Base-by-base conservation (phyloP, 2,797 vertebrate species). In the Botia almorhae region DNA sequence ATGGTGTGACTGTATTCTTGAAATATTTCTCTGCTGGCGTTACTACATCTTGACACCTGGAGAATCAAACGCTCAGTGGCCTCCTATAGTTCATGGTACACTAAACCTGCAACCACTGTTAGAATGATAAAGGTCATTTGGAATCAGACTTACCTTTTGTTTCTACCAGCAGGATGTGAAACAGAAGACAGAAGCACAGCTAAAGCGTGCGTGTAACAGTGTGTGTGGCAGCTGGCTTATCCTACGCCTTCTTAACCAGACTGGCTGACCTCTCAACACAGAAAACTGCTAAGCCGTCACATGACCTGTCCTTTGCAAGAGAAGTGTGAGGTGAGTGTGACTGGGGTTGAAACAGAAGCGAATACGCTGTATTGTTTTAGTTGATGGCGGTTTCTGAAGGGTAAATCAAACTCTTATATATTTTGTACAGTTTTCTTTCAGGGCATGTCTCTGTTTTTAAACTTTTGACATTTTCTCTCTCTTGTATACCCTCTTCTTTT, bases 181-280 rank as follows among this genome's bases (percentile, higher is more conserved):
- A 1, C 0, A 11, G 87, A 17, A 11, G 87, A 17, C 3, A 50
- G 21, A n/a, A 50, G 2, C 55, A 64, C 63, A 74, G 29, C 43
- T 46, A 8, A 64, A 80, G 43, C 36, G 53, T 71, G 14, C 1
- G n/a, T 78, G n/a, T 46, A 21, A 16, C 26, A 14, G 73, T 71
- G 56, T 21, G 53, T 61, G 60, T 65, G 39, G 11, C 84, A 60
- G 73, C 23, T 63, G 79, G 87, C 71, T 93, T 93, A 93, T 93
- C 92, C 92, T 80, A 29, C 63, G 81, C 74, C 67, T 81, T 51
- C 72, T 84, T 83, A 77, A 83, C 53, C 75, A 80, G 69, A 73
- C 60, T 33, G 64, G 56, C 26, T 73, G 84, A 82, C 67, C 82
- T 63, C 53, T 81, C 76, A 70, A 82, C 64, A 76, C 80, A 67